Evolutionary conservation across 2,113 vertebrate species (phyloP).

Genomic region (Leptobrachium leishanense): DNA sequence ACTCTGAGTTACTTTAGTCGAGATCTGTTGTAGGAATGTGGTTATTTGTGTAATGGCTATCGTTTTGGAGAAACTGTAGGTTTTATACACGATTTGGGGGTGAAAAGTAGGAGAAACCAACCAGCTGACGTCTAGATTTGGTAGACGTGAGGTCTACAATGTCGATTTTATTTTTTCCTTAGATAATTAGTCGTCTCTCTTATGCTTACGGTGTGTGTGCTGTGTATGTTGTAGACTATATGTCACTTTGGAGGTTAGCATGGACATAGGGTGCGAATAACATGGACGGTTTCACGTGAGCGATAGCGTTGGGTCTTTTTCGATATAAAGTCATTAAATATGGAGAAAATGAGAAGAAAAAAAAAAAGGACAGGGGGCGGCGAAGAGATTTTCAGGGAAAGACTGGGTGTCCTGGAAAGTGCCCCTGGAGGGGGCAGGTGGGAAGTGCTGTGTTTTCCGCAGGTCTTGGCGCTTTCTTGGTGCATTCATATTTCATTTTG

Average conservation of each 20-base stretch:
- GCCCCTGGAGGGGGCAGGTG: conserved; percentile 28
- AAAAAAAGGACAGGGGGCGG: too few species aligned
- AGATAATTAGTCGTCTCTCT: background rate
- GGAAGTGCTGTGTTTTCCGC: conserved; percentile 36
- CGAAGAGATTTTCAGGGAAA: background rate
- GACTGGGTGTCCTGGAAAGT: conserved; percentile 32
- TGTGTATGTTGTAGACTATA: background rate
- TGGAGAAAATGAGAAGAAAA: too few species aligned
- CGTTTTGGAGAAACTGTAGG: background rate
- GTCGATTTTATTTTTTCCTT: background rate
- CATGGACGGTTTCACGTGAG: too few species aligned
- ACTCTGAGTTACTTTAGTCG: conserved; percentile 16
- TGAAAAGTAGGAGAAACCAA: background rate
- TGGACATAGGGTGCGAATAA: background rate
- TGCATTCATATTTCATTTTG: conserved; percentile 52
- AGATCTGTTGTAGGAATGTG: background rate
- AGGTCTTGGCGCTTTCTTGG: conserved; percentile 39
- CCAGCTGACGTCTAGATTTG: background rate
- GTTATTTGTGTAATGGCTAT: background rate
- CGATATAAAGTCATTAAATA: too few species aligned
- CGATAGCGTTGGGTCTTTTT: too few species aligned
- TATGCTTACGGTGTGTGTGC: conserved; percentile 1
- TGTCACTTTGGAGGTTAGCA: background rate
- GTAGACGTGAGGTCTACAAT: background rate
- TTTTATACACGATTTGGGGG: background rate